Evolutionary conservation across 2,113 vertebrate genomes (phyloP).

Genomic region (Alligator mississippiensis): DNA sequence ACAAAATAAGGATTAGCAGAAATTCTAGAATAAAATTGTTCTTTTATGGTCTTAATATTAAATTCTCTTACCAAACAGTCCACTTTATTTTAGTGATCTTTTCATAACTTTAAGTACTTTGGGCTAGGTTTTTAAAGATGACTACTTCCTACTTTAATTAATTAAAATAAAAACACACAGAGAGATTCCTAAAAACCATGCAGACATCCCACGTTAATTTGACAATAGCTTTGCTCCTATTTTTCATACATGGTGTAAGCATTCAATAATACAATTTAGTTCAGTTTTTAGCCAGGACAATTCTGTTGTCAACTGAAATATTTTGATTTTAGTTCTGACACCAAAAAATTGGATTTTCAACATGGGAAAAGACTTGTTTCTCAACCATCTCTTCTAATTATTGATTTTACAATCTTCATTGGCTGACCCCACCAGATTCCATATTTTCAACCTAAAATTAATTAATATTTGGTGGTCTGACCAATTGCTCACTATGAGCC

Average conservation of each 20-base stretch:
- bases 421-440: background rate
- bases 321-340: background rate
- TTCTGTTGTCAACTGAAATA: background rate
- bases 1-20: background rate
- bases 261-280: background rate
- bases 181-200: no score
- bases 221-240: no score
- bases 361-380: background rate
- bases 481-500: background rate
- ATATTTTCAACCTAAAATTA: background rate
- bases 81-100: background rate
- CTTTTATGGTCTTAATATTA: background rate
- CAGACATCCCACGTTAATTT: no score
- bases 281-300: background rate
- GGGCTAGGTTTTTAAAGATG: background rate
- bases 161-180: no score
- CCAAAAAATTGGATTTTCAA: background rate
- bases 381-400: background rate
- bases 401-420: background rate
- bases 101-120: background rate
- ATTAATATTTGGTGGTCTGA: background rate
- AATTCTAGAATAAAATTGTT: background rate
- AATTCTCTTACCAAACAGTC: background rate
- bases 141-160: background rate
- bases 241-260: no score